Base-by-base conservation (phyloP, 1,140 invertebrate species). In the Chrysomallon squamiferum region DNA sequence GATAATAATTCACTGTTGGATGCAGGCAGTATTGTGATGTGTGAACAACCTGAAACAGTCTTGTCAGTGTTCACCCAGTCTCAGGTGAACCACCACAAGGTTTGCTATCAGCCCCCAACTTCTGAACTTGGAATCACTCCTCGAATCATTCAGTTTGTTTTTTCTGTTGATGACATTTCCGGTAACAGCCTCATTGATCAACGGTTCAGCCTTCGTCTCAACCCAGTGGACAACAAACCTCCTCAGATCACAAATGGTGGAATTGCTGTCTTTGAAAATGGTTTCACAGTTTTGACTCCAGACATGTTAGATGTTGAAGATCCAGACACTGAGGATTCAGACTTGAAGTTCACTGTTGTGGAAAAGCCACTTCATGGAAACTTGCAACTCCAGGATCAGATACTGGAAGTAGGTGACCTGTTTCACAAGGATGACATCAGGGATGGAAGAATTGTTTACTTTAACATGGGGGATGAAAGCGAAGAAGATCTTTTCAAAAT, bases 211-310 rank as follows among this genome's bases (percentile, higher is more conserved):
- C 80, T 86, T 11, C 64, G 77, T 15, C 59, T 87, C 6, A 74
- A 77, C 30, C 84, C 86, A 13, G 74, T 86, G 22, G 76, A 86
- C 65, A 85, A 86, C 67, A 76, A 85, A 56, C 85, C 85, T 0
- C 85, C 85, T 5, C 61, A 70, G 18, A 75, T 87, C 9, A 73
- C 62, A 41, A 85, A 85, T 66, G 75, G 59, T 25, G 81, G 82
- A 0, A 52, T 82, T 9, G 66, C 65, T 15, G 79, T 86, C 15
- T 58, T 69, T 41, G 84, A 86, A 77, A 82, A 82, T 67, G 80
- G 79, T 30, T 74, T 70, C 57, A 69, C 72, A 27, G 62, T 75
- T 9, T 60, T 87, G 20, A 81, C 73, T 13, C 57, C 78, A 27
- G 71, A 80, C 11, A 73, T 80, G 15, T 56, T 87, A n/a, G 74